Percentiles rank a stretch among this genome's conserved stretches.
These are phyloP conservation scores for Stegodyphus mimosarum DNA, from an alignment of 1,140 invertebrate genomes.

Conservation along the genomic window DNA sequence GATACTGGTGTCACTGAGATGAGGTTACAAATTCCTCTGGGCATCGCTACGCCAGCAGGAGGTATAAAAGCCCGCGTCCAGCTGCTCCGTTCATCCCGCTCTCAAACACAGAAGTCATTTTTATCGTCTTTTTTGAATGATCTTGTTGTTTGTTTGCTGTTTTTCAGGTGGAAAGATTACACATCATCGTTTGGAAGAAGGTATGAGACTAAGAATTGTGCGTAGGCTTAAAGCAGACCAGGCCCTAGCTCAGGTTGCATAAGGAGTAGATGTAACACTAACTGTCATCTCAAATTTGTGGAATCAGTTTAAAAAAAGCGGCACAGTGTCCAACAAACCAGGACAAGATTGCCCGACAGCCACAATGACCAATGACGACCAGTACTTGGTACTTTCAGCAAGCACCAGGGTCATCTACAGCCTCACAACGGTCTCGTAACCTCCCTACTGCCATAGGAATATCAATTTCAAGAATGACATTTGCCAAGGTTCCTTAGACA, in stretches of 20 bases:
- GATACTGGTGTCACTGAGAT: neutral
- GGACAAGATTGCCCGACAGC: neutral
- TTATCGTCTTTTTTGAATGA: neutral
- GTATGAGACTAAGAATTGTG: slow-evolving; percentile 8
- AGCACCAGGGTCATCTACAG: slow-evolving; percentile 7
- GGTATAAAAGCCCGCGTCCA: neutral
- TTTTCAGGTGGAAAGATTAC: neutral
- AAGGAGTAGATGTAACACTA: neutral
- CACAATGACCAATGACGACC: slow-evolving; percentile 9
- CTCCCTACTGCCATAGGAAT: slow-evolving; percentile 10
- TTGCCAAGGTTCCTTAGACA: neutral
- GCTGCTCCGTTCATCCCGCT: neutral
- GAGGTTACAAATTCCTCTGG: slow-evolving; percentile 2
- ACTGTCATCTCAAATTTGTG: slow-evolving; percentile 5
- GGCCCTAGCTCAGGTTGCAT: neutral
- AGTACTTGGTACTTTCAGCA: slow-evolving; percentile 16
- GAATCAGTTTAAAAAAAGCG: neutral
- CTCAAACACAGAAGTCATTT: neutral
- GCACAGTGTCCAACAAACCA: neutral
- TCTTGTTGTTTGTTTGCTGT: neutral
- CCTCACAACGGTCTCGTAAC: neutral
- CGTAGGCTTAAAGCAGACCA: neutral
- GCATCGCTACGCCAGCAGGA: neutral
- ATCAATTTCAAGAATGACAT: slow-evolving; percentile 6
- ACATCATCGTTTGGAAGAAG: slow-evolving; percentile 11